phyloP scores from a whole-genome alignment of 2,797 vertebrate genomes.

The Monodelphis domestica region DNA sequence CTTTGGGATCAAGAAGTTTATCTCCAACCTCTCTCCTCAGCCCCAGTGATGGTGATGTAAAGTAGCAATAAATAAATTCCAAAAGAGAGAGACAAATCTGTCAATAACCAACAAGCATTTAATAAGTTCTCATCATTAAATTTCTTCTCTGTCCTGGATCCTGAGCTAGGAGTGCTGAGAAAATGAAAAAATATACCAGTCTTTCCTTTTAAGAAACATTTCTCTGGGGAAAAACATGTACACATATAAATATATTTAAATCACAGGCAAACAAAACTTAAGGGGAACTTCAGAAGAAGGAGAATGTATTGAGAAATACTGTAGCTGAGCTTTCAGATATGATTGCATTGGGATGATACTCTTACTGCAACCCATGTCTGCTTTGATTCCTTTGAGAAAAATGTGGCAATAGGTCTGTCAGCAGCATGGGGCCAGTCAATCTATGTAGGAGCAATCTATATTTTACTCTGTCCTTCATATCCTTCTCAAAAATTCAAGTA shows the following conservation, averaged over 20 bases:
- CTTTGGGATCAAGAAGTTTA: background rate
- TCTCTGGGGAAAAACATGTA: background rate
- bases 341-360: background rate
- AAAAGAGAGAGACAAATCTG: background rate
- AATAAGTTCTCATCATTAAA: background rate
- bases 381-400: conserved; percentile 41
- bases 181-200: background rate
- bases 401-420: conserved; percentile 18
- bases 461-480: conserved; percentile 28
- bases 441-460: conserved; percentile 14
- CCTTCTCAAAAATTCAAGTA: conserved; percentile 47
- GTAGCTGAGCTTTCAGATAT: background rate
- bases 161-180: background rate
- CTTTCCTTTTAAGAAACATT: background rate
- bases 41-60: background rate
- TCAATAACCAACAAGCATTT: background rate
- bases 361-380: background rate
- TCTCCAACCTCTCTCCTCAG: background rate
- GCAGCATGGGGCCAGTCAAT: conserved; percentile 41
- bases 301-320: background rate
- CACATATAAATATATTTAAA: background rate
- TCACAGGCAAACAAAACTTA: background rate
- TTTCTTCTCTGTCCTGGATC: background rate
- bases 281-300: background rate
- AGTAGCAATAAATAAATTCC: background rate